Conservation (phyloP, 2,888 invertebrate genomes). For the Odontocolon sp. region DNA sequence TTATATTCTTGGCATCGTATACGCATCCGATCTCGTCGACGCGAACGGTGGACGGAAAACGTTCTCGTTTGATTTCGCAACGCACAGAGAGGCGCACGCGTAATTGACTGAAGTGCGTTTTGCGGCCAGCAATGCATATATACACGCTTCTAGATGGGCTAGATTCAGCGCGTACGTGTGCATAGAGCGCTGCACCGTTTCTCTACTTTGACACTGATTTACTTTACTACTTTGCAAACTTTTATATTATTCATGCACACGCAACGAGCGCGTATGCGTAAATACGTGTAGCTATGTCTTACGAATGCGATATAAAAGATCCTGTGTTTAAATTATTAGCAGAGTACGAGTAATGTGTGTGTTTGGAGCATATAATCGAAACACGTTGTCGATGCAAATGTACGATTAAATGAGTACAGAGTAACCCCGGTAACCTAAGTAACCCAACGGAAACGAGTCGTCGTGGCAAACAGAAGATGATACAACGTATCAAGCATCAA, state of each 20-base stretch:
- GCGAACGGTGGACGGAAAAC: no score
- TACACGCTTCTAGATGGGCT: background rate
- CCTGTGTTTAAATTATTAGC: no score
- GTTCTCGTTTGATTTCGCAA: conserved; percentile 52
- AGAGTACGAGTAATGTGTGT: no score
- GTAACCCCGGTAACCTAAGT: conserved; percentile 30
- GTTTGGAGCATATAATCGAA: conserved; percentile 52
- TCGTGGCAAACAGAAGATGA: conserved; percentile 18
- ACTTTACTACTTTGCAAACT: background rate
- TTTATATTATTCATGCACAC: no score
- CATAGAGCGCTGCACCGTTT: background rate
- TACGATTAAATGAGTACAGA: conserved; percentile 27
- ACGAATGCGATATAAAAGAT: no score
- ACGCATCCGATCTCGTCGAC: conserved; percentile 17
- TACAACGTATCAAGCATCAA: conserved; percentile 19
- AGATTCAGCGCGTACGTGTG: background rate
- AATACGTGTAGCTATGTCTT: no score
- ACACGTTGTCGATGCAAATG: conserved; percentile 49
- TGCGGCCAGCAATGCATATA: conserved; percentile 14
- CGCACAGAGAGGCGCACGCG: conserved; percentile 28
- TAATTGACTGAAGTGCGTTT: conserved; percentile 50
- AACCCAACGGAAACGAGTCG: conserved; percentile 42
- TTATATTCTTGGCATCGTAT: conserved; percentile 8
- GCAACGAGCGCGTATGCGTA: no score
- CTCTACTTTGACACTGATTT: background rate